Evolutionary conservation across 2,113 vertebrate genomes (phyloP), one percentile per base, ranked within the genome.

Genomic region (Anser cygnoides): DNA sequence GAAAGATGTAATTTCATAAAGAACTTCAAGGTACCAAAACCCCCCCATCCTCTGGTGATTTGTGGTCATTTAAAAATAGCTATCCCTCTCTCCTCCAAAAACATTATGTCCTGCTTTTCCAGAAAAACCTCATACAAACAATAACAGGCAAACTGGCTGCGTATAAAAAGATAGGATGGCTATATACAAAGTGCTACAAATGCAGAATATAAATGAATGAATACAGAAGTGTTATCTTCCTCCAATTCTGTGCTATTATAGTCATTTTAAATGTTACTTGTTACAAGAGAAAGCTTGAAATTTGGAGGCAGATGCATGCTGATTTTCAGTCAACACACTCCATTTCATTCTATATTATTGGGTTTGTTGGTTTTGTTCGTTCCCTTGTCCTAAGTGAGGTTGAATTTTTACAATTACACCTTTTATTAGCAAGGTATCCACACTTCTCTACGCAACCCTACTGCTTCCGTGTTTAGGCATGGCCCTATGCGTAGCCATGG

Each of bases 201-300:
- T 87, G 76, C 68, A 92, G 59, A 87, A 91, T 61, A 46, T 41
- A 93, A 78, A 89, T 29, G 52, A 95, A 92, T 29, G 70, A 74
- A 90, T 58, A 81, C 0, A 67, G 37, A 72, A 92, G 13, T 18
- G 79, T 91, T 87, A 63, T 79, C 52, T 72, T 91, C 66, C 43
- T 87, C 70, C 54, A 79, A 87, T 92, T 93, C 93, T 67, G 28
- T 68, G 49, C 39, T 75, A 79, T 91, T 87, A 65, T 4, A 95
- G 37, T 52, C 0, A 92, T 87, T 84, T 91, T 62, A 92, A 80
- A 59, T 49, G 49, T 75, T 82, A 57, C 61, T 63, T 90, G 4
- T 84, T 84, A 91, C 11, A 93, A 78, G 31, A 75, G 5, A 55
- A 87, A 82, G 35, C 44, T 76, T 54, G 68, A 89, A 81, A 84